These are phyloP conservation scores for Rhinoptilus africanus DNA, from an alignment of 2,113 vertebrate species.

Conservation along the genomic window DNA sequence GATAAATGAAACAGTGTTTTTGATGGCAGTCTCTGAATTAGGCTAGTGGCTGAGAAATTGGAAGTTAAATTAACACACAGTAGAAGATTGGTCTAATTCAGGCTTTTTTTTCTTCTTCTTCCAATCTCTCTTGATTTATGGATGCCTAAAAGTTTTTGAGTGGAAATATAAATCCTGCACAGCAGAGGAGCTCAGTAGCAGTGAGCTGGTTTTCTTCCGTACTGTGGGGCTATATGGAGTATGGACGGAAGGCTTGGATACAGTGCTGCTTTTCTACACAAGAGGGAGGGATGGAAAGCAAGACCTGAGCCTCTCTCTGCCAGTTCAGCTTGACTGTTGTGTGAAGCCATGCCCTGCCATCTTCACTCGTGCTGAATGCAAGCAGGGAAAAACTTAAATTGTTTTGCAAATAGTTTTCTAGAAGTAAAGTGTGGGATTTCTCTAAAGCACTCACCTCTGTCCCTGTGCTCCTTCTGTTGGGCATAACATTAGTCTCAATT, in stretches of 20 bases:
- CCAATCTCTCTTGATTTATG: neutral
- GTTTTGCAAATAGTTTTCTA: neutral
- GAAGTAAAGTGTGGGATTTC: neutral
- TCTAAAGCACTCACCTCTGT: neutral
- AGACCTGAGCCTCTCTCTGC: neutral
- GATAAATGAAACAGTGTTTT: conserved; percentile 31
- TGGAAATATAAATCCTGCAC: neutral
- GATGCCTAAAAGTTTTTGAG: neutral
- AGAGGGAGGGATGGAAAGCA: neutral
- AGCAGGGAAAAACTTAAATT: neutral
- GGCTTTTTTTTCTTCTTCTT: neutral
- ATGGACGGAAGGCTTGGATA: neutral
- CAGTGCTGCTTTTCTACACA: neutral
- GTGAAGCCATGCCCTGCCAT: neutral
- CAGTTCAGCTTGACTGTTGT: neutral
- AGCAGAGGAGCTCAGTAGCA: neutral
- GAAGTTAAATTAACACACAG: conserved; percentile 8
- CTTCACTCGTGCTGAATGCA: fast-evolving
- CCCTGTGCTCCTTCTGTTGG: neutral
- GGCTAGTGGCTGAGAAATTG: neutral
- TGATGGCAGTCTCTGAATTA: conserved; percentile 23
- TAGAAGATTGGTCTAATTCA: neutral
- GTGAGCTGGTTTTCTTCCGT: neutral
- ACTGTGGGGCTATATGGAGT: fast-evolving
- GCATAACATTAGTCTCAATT: fast-evolving